Evolutionary conservation across 2,797 vertebrate species (phyloP).

Genomic region (Eulemur rubriventer): DNA sequence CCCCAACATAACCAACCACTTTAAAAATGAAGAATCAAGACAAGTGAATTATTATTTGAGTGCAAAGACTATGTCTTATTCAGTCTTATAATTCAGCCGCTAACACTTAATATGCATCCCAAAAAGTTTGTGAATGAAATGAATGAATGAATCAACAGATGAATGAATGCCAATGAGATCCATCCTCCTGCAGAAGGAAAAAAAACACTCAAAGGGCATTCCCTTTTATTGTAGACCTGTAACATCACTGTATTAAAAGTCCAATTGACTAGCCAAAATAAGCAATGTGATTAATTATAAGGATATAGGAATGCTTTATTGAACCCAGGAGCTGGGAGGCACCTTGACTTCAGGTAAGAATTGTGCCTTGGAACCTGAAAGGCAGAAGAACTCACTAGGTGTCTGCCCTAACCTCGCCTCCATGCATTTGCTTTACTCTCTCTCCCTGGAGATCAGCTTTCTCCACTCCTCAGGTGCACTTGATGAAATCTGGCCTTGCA

Average conservation of each 20-base stretch:
- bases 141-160: neutral
- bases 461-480: neutral
- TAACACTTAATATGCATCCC: neutral
- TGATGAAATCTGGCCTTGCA: neutral
- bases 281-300: neutral
- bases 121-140: neutral
- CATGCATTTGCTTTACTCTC: neutral
- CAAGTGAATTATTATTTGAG: conserved; percentile 19
- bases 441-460: neutral
- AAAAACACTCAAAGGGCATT: neutral
- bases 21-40: conserved; percentile 33
- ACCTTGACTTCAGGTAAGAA: neutral
- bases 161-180: neutral
- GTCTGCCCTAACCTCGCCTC: neutral
- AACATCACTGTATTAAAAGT: neutral
- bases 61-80: conserved; percentile 15
- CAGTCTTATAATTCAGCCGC: neutral
- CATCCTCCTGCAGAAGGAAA: neutral
- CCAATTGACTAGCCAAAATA: neutral
- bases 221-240: neutral
- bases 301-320: neutral
- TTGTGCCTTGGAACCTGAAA: neutral
- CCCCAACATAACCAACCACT: neutral
- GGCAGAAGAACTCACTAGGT: neutral
- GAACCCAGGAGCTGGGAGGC: neutral